Percentiles rank a stretch among this genome's conserved stretches.
Evolutionary conservation across 64 coral and sea anemone species (phyloP).

Genomic region (Dendronephthya gigantea): DNA sequence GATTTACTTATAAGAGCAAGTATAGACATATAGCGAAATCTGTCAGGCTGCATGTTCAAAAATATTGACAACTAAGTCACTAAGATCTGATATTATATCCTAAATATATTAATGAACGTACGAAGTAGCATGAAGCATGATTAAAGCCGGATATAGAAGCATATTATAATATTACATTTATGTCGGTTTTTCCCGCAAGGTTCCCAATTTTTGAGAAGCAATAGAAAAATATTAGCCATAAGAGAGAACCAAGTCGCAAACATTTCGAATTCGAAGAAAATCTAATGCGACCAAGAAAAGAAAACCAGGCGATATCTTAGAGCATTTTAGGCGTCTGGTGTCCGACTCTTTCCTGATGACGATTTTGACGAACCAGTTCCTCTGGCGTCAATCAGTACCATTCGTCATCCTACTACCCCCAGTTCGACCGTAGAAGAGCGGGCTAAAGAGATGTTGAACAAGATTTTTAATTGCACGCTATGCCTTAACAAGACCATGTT

Average conservation of each 20-base stretch:
- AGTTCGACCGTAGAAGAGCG: neutral
- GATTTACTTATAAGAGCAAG: too few relatives aligned
- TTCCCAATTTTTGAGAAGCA: conserved; percentile 3
- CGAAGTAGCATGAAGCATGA: too few relatives aligned
- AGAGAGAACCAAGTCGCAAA: neutral
- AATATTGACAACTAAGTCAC: too few relatives aligned
- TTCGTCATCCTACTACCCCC: neutral
- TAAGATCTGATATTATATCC: too few relatives aligned
- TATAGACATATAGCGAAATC: too few relatives aligned
- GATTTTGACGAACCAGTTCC: neutral
- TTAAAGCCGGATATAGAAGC: too few relatives aligned
- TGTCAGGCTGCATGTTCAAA: too few relatives aligned
- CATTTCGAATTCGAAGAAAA: neutral
- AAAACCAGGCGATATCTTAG: neutral
- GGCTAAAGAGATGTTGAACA: neutral
- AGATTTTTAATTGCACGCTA: neutral
- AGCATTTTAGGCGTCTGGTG: neutral
- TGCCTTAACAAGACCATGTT: neutral
- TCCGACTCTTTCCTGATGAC: neutral
- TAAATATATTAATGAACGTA: neutral
- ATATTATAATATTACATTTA: neutral
- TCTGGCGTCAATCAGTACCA: neutral
- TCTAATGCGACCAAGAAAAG: too few relatives aligned
- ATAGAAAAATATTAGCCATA: neutral
- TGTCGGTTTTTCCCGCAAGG: neutral